phyloP scores from a whole-genome alignment of 2,113 vertebrate species.

The Lagopus leucura region DNA sequence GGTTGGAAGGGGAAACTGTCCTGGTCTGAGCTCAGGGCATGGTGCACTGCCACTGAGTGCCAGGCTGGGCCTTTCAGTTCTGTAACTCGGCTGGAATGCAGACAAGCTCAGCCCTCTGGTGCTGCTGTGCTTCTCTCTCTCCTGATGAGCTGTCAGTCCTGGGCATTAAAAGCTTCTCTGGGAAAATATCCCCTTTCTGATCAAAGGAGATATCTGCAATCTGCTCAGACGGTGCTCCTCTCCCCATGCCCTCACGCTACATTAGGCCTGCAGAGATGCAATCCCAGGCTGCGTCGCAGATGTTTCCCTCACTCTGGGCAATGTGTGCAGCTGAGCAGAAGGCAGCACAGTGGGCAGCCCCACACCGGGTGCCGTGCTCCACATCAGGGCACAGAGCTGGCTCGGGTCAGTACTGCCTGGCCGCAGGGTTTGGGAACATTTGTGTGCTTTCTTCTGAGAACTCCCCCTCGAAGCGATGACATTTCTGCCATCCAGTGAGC shows the following conservation, averaged over 20 bases:
- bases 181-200: not conserved
- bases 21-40: not conserved
- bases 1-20: not conserved
- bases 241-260: not conserved
- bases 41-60: not conserved
- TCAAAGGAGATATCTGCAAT: not conserved
- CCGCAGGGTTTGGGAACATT: not conserved
- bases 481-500: not conserved
- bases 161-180: not conserved
- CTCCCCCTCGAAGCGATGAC: not conserved
- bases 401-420: not conserved
- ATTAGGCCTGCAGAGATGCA: accelerated
- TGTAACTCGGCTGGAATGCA: not conserved
- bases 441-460: not conserved
- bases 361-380: accelerated
- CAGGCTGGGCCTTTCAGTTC: not conserved
- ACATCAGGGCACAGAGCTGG: not conserved
- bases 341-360: not conserved
- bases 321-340: not conserved
- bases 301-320: not conserved
- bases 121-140: not conserved
- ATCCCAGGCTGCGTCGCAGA: not conserved
- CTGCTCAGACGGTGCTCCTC: not conserved
- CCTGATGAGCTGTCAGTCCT: not conserved
- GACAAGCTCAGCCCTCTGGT: not conserved